These are phyloP conservation scores for Drosophila ananassae DNA, from an alignment of 1,140 invertebrate species.

Conservation along the genomic window DNA sequence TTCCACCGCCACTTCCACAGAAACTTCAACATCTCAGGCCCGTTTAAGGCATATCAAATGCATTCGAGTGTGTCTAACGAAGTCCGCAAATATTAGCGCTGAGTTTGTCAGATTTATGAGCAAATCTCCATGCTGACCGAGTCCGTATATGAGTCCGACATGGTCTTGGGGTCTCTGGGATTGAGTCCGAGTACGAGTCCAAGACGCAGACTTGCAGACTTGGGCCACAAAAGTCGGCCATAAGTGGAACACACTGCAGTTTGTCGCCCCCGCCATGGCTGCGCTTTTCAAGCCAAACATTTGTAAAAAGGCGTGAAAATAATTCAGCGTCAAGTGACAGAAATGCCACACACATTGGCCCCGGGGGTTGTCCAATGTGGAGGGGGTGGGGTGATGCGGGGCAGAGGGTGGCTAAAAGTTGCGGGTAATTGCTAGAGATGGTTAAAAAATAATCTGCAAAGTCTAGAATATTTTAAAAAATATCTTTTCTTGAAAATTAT, in stretches of 20 bases:
- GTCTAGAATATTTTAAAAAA: background rate
- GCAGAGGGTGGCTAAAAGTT: background rate
- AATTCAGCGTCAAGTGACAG: conserved; percentile 83
- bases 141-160: conserved; percentile 27
- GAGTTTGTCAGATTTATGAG: conserved; percentile 83
- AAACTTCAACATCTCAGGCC: conserved; percentile 37
- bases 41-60: conserved; percentile 82
- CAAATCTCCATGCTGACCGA: conserved; percentile 80
- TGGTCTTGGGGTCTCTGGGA: conserved; percentile 22
- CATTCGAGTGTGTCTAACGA: conserved; percentile 83
- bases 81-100: conserved; percentile 82
- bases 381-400: background rate
- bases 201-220: background rate
- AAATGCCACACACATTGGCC: conserved; percentile 76
- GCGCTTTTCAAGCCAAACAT: conserved; percentile 76
- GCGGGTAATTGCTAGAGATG: conserved; percentile 43
- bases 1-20: background rate
- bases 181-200: conserved; percentile 37
- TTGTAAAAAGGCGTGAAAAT: conserved; percentile 83
- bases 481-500: background rate
- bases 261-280: conserved; percentile 73
- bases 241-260: conserved; percentile 73
- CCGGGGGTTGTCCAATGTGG: conserved; percentile 19
- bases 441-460: background rate
- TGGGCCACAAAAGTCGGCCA: conserved; percentile 62